These are phyloP conservation scores for Diplodus sargus DNA, from an alignment of 2,797 vertebrate genomes.

Conservation along the genomic window DNA sequence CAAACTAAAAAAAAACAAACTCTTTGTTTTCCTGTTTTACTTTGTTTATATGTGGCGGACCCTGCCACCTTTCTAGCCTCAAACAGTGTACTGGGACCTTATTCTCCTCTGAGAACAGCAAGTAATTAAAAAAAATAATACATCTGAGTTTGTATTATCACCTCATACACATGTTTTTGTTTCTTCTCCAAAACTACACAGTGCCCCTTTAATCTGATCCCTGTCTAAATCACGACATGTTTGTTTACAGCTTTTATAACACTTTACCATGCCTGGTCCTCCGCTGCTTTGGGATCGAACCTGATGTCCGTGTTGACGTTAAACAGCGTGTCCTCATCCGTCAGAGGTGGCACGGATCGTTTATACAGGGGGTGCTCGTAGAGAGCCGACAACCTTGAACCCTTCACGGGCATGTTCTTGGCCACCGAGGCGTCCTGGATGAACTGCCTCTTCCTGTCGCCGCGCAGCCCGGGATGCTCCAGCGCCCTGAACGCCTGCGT, in stretches of 20 bases:
- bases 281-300: conserved; percentile 93
- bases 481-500: conserved; percentile 66
- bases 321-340: conserved; percentile 93
- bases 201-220: neutral
- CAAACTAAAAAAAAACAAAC: too few species aligned
- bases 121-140: too few species aligned
- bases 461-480: conserved; percentile 71
- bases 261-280: conserved; percentile 91
- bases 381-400: conserved; percentile 87
- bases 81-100: too few species aligned
- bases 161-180: too few species aligned
- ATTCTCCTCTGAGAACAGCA: too few species aligned
- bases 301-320: conserved; percentile 95
- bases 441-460: conserved; percentile 77
- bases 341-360: conserved; percentile 83
- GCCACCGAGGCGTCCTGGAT: conserved; percentile 64
- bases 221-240: conserved; percentile 9
- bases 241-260: neutral
- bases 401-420: conserved; percentile 63
- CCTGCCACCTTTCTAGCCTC: too few species aligned
- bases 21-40: too few species aligned
- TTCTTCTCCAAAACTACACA: too few species aligned
- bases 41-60: too few species aligned
- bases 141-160: too few species aligned
- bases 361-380: conserved; percentile 91